Evolutionary conservation across 2,797 vertebrate genomes (phyloP), one percentile per base, ranked within the genome.

Genomic region (Lepus townsendii): DNA sequence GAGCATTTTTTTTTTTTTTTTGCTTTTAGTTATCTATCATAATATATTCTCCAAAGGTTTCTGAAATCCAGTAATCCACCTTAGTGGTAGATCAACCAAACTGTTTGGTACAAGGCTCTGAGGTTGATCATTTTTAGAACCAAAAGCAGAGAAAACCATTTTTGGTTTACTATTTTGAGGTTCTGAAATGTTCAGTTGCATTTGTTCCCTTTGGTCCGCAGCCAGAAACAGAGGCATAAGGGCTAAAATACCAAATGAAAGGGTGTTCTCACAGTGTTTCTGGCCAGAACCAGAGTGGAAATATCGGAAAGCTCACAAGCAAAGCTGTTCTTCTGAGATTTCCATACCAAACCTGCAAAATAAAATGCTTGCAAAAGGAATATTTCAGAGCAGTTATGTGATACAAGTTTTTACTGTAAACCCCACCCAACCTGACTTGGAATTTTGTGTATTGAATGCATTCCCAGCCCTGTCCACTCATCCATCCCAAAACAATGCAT

Each of bases 241-340:
- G 88, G 96, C 94, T 97, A 96, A 96, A 96, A 97, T 97, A 95
- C 95, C 97, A 96, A 92, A 92, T 3, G 79, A 97, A 97, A 97
- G 96, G 97, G 94, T 96, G 82, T 97, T 96, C 93, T 95, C 94
- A 84, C 95, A 97, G 87, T 32, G 76, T 93, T 93, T 89, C 92
- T 94, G 95, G 97, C 97, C 72, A 89, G 91, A 52, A 75, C 76
- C 24, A 26, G 76, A 92, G 96, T 89, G 78, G 95, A 93, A 96
- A 96, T 91, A 95, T 84, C 83, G 47, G 87, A 89, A 91, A 87
- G 77, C 90, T 96, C 93, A 66, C 30, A 35, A 79, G 91, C 79
- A 97, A 96, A 96, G 90, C 96, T 97, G 93, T 92, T 93, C 82
- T 88, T 83, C 79, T 68, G 88, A 90, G 93, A 96, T 87, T 93